phyloP scores from a whole-genome alignment of 23 tunicate species.

The Styela clava region DNA sequence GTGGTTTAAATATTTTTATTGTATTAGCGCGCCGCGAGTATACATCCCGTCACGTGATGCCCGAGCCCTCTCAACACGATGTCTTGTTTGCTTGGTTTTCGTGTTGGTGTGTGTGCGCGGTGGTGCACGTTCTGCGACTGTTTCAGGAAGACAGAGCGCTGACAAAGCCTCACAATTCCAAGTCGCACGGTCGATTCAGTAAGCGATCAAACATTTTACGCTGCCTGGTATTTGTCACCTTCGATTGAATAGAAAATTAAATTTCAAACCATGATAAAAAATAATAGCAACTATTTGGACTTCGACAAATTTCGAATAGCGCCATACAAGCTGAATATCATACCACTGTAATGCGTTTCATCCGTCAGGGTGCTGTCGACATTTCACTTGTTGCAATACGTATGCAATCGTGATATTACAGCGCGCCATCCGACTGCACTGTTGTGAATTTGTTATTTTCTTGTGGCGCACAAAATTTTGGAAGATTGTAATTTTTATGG shows the following conservation, averaged over 20 bases:
- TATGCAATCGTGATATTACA: neutral
- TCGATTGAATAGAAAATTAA: too few relatives aligned
- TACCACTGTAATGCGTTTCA: neutral
- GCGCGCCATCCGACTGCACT: neutral
- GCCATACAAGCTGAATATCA: too few relatives aligned
- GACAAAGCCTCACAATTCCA: neutral
- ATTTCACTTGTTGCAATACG: neutral
- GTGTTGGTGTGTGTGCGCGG: neutral
- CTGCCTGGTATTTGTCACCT: too few relatives aligned
- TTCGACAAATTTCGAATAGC: too few relatives aligned
- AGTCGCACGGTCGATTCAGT: too few relatives aligned
- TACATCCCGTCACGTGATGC: slow-evolving; percentile 21
- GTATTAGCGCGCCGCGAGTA: slow-evolving; percentile 19
- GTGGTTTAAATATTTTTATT: neutral
- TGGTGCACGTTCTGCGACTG: neutral
- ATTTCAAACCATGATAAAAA: too few relatives aligned
- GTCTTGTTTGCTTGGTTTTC: neutral
- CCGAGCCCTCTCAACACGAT: neutral
- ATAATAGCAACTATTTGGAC: too few relatives aligned
- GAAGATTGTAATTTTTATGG: too few relatives aligned
- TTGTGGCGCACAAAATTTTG: too few relatives aligned
- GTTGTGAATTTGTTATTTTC: too few relatives aligned
- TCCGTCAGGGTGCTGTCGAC: neutral
- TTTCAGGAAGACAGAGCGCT: neutral
- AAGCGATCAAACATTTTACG: too few relatives aligned